Base-by-base conservation (phyloP, 1,140 invertebrate species). In the Delia radicum region DNA sequence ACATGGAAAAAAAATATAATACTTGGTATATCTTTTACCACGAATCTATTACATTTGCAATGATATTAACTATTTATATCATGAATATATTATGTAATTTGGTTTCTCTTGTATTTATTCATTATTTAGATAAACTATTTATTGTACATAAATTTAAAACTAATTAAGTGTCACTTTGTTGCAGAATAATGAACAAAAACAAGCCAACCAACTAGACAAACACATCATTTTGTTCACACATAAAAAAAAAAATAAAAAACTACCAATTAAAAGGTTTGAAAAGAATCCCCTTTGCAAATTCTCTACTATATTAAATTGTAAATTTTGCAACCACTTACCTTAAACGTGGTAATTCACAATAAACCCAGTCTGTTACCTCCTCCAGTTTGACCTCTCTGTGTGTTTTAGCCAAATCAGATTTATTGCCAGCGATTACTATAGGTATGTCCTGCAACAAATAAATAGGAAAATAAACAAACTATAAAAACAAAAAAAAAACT, bases 381-480 rank as follows among this genome's bases (percentile, higher is more conserved):
- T 94, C 93, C 73, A 92, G 89, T 26, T 89, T 87, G 55, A 94
- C 91, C 86, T 93, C 91, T 67, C 92, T 85, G 78, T 91, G 89
- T 31, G 88, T 88, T 74, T 87, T 82, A 12, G 91, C 90, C 33
- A 95, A 81, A 81, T 96, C 95, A 26, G 91, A 87, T 87, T 96
- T 96, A 87, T 96, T 95, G 15, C 94, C 94, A 3, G 94, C 93
- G 71, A 96, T 90, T 21, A 96, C 93, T 79, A 95, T 95, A 5
- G 95, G 94, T 73, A 96, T 91, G 77, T 95, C 93, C 89, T 95
- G 88, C 12, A 33, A 33, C 18, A 21, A 55, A 0, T 3, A 21
- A 21, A 55, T 4, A 21, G 48, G 8, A 21, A 69, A 21, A 69
- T 21, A 69, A 8, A 69, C 6, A 65, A 15, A 31, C 13, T 28